A percentile compares a stretch with the other conserved stretches of the same genome.
phyloP scores from a whole-genome alignment of 2,113 vertebrate genomes.

The Thunnus maccoyii region DNA sequence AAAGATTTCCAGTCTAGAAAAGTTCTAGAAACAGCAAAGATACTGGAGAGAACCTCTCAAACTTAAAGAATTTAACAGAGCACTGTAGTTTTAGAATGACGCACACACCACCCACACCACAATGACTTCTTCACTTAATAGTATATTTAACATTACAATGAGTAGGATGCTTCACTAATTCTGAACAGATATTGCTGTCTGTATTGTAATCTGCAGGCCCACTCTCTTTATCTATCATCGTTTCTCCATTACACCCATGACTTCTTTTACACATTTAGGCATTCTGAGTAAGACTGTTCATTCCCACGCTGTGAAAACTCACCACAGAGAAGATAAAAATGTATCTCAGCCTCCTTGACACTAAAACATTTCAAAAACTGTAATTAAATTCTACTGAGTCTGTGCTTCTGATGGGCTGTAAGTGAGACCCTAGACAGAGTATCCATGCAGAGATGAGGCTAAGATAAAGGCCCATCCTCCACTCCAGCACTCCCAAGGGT shows the following conservation, averaged over 20 bases:
- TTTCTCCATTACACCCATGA: constrained; percentile 29
- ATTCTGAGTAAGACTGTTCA: not conserved
- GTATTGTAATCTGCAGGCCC: constrained; percentile 19
- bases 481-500: constrained; percentile 52
- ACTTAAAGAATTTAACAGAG: not conserved
- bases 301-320: constrained; percentile 15
- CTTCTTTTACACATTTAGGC: constrained; percentile 18
- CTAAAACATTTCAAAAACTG: constrained; percentile 39
- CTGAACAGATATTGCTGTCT: constrained; percentile 56
- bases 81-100: not conserved
- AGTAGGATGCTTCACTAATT: constrained; percentile 41
- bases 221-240: constrained; percentile 33
- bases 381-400: constrained; percentile 52
- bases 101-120: constrained; percentile 11
- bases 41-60: not conserved
- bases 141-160: constrained; percentile 1
- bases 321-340: constrained; percentile 20
- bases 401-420: constrained; percentile 25
- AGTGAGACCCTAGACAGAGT: constrained; percentile 33
- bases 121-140: not conserved
- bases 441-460: constrained; percentile 43
- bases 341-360: constrained; percentile 35
- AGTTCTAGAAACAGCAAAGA: not conserved
- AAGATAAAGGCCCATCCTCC: constrained; percentile 58
- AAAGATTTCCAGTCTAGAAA: not conserved